Evolutionary conservation across 2,113 vertebrate genomes (phyloP), one percentile per base, ranked within the genome.

Genomic region (Osmerus mordax): DNA sequence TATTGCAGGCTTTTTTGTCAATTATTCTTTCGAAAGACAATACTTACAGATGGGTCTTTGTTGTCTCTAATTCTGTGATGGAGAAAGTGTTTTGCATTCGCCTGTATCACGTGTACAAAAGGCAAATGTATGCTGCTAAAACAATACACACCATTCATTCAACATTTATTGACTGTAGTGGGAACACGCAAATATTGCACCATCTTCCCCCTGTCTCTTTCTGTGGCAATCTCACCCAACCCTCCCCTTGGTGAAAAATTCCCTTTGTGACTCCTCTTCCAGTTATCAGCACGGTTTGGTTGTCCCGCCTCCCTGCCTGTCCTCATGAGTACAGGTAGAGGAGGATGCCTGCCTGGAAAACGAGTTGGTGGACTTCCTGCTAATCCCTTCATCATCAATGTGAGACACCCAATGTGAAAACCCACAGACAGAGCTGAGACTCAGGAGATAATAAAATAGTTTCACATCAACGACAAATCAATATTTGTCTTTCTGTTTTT

Each of bases 201-300:
- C 29, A 19, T 41, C 5, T 36, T 29, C 13, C 8, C 32, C 59
- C 36, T 18, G 62, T 61, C n/a, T 14, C 16, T 70, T 80, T 80
- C 74, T 14, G 25, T 69, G 55, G 58, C 81, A 71, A n/a, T 13
- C 52, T 81, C 69, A 74, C 73, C 75, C 82, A 78, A 15, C 41
- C n/a, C 14, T 52, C 19, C 15, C 16, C 62, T 64, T 67, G 29
- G 41, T 71, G 69, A 80, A 67, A 9, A 9, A 41, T 8, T 1
- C 36, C 32, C 36, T 56, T 4, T 32, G 11, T 32, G 21, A 21
- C 41, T 41, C 12, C n/a, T 53, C 60, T 71, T 63, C 59, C 41
- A 13, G 59, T 15, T 18, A 29, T n/a, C 58, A 5, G 14, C 14
- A 36, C 54, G 67, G 66, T 74, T 78, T 4, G 56, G 16, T 36